Evolutionary conservation across 2,797 vertebrate genomes (phyloP).

Genomic region (Adelosebastes latens): DNA sequence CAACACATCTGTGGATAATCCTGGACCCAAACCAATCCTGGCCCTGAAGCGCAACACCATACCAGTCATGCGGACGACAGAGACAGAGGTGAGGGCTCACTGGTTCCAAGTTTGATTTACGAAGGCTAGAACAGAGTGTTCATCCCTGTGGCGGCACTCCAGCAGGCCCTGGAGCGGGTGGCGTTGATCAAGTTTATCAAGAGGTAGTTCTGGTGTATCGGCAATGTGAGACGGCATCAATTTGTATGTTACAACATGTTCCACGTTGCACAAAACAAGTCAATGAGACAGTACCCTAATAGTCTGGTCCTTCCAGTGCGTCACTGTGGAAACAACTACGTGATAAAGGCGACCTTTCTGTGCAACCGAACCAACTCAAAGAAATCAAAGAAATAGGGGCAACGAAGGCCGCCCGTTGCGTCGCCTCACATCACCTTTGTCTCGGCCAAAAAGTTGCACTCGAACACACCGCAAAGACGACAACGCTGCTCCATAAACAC

Average conservation of each 20-base stretch:
- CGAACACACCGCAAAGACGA: too few relatives aligned
- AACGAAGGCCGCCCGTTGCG: too few relatives aligned
- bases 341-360: not conserved
- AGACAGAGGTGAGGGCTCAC: slow-evolving; percentile 11
- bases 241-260: too few relatives aligned
- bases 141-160: too few relatives aligned
- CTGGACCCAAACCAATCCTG: not conserved
- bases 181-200: too few relatives aligned
- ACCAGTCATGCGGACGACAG: slow-evolving; percentile 26
- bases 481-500: slow-evolving; percentile 28
- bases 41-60: slow-evolving; percentile 16
- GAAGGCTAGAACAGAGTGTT: not conserved
- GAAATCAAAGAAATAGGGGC: too few relatives aligned
- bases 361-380: too few relatives aligned
- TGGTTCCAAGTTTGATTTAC: not conserved
- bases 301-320: not conserved
- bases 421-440: too few relatives aligned
- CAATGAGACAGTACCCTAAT: not conserved
- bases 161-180: too few relatives aligned
- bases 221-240: too few relatives aligned
- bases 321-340: not conserved
- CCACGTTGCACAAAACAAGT: not conserved
- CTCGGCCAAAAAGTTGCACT: too few relatives aligned
- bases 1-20: slow-evolving; percentile 7
- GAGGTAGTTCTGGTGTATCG: too few relatives aligned